Evolutionary conservation across 2,113 vertebrate genomes (phyloP).

Genomic region (Ranitomeya variabilis): DNA sequence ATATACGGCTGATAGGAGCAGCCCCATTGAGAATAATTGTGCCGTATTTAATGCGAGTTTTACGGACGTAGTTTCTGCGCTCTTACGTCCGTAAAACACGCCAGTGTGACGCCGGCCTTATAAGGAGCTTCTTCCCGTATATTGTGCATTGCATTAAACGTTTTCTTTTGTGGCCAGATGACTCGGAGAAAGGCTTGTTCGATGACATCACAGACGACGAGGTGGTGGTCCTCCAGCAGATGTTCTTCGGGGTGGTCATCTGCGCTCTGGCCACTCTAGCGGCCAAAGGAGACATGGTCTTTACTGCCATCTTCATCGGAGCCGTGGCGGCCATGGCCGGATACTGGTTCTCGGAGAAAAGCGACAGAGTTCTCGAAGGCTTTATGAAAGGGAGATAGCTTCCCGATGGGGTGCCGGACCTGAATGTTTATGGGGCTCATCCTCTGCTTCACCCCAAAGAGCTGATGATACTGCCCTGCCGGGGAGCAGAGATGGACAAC

Average conservation of each 20-base stretch:
- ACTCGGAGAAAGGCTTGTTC: slow-evolving; percentile 90
- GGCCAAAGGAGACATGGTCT: slow-evolving; percentile 97
- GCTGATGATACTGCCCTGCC: neutral
- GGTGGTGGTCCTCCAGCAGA: slow-evolving; percentile 96
- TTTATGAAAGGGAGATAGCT: slow-evolving; percentile 90
- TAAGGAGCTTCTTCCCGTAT: neutral
- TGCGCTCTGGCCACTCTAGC: slow-evolving; percentile 93
- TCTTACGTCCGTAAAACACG: too few relatives aligned
- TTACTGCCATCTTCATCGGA: slow-evolving; percentile 96
- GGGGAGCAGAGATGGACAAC: neutral
- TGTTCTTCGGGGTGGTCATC: slow-evolving; percentile 96
- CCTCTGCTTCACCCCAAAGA: slow-evolving; percentile 33
- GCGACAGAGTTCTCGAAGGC: slow-evolving; percentile 90
- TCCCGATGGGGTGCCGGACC: neutral
- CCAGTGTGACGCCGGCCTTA: too few relatives aligned
- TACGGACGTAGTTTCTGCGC: too few relatives aligned
- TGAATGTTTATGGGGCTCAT: neutral
- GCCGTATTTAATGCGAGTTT: too few relatives aligned
- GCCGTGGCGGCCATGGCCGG: slow-evolving; percentile 95
- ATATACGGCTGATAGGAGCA: too few relatives aligned
- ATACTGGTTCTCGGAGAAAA: slow-evolving; percentile 96
- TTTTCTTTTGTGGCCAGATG: slow-evolving; percentile 66
- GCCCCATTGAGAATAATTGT: too few relatives aligned
- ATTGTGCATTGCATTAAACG: neutral
- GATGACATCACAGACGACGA: slow-evolving; percentile 94